Evolutionary conservation across 2,888 invertebrate species (phyloP), one percentile per base, ranked within the genome.

Genomic region (Drosophila peninsularis): DNA sequence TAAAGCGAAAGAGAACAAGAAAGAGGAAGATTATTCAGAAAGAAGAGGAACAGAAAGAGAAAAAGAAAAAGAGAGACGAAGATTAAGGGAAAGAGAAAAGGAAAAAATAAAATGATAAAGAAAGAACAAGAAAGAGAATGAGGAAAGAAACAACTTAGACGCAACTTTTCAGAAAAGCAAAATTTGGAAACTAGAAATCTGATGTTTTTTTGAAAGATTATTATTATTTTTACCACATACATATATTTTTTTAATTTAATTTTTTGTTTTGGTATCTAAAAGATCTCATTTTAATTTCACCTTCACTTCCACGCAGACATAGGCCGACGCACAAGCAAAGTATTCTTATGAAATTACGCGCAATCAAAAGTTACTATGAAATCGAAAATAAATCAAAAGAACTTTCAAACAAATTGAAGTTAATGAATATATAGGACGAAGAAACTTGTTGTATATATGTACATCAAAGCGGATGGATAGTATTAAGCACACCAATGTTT

Each of bases 291-390:
- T 78, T 68, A 65, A 78, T 68, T 80, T 80, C 78, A 66, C 61
- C 71, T 78, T 79, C 78, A 81, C 71, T 75, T 79, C 79, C 80
- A 77, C 71, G 37, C 82, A 70, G 69, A 88, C 78, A 82, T 82
- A 80, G 80, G 87, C 84, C 82, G 80, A 82, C 69, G 72, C 83
- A 85, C 84, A 80, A 71, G 71, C 64, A 85, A 88, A 84, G 83
- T 84, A 84, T 84, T 84, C 68, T 88, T 81, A 88, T 83, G 75
- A 88, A 82, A 82, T 84, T 87, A 82, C 67, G 65, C 62, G 55
- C 58, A 73, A 77, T 52, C 45, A 80, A 79, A 79, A 77, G 75
- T 82, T 77, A 82, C 72, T 88, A 77, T 71, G 68, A 27, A 45
- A 27, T 45, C 45, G 62, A 64, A 62, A 62, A 47, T 4, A 24